Conservation (phyloP, 2,113 vertebrate species). For the Ceyx margarethae region DNA sequence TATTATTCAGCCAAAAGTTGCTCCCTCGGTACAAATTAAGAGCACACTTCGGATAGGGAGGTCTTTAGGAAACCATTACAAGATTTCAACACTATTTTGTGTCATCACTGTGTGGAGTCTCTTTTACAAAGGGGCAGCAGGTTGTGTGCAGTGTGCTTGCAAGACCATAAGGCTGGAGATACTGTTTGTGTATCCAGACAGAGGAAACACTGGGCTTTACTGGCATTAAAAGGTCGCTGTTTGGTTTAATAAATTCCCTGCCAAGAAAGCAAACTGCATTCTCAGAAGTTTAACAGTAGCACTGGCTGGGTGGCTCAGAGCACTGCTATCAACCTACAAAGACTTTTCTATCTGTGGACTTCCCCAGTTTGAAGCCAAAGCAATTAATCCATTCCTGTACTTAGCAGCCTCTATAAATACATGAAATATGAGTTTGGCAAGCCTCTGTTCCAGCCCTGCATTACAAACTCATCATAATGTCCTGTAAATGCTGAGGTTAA, state of each 20-base stretch:
- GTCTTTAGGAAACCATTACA: constrained; percentile 3
- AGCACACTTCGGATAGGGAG: background rate
- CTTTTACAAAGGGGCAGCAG: constrained; percentile 24
- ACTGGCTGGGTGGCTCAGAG: background rate
- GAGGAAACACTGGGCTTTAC: constrained; percentile 29
- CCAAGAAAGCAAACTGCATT: constrained; percentile 27
- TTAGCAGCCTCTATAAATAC: background rate
- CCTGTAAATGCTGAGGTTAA: background rate
- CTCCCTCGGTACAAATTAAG: constrained; percentile 13
- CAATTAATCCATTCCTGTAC: background rate
- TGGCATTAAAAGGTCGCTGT: constrained; percentile 16
- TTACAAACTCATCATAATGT: background rate
- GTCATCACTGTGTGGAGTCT: background rate
- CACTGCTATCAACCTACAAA: background rate
- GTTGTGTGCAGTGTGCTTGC: background rate
- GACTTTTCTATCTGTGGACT: background rate
- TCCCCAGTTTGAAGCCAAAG: background rate
- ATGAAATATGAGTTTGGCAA: background rate
- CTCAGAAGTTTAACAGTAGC: constrained; percentile 28
- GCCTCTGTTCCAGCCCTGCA: background rate
- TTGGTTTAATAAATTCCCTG: constrained; percentile 56
- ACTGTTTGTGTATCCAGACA: background rate
- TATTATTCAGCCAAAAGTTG: background rate
- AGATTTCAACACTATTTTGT: background rate
- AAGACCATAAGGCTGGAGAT: background rate